A percentile compares a stretch with the other conserved stretches of the same genome.
These are phyloP conservation scores for Ophthalmolycus amberensis DNA, from an alignment of 2,113 vertebrate genomes.

Conservation along the genomic window DNA sequence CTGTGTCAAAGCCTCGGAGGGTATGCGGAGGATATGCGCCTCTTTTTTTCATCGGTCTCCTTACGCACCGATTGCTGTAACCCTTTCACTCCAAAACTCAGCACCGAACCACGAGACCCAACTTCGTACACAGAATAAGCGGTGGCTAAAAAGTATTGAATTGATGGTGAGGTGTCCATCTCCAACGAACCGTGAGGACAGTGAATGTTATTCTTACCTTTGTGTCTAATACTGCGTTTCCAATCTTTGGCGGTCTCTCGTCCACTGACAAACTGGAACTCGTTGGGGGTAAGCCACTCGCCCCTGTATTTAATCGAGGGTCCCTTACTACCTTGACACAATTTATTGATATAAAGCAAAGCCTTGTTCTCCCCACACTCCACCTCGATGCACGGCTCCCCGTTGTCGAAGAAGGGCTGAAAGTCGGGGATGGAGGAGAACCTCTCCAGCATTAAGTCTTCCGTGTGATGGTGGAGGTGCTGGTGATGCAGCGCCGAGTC, in stretches of 20 bases:
- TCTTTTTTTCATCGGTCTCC: constrained; percentile 66
- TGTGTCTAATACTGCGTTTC: constrained; percentile 98
- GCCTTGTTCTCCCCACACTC: constrained; percentile 98
- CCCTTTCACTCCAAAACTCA: constrained; percentile 79
- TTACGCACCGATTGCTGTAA: constrained; percentile 75
- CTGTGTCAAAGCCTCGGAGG: constrained; percentile 52
- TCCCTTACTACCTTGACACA: constrained; percentile 98
- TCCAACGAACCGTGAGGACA: background rate
- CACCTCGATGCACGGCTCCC: constrained; percentile 98
- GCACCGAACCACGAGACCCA: constrained; percentile 46
- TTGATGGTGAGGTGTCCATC: constrained; percentile 2
- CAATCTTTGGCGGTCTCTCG: constrained; percentile 98
- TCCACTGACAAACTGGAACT: constrained; percentile 99
- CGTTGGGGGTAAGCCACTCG: constrained; percentile 98
- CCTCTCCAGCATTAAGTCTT: constrained; percentile 93
- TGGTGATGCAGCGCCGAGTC: constrained; percentile 85
- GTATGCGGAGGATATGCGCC: constrained; percentile 56
- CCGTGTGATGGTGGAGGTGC: constrained; percentile 87
- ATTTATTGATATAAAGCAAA: constrained; percentile 95
- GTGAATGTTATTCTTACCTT: constrained; percentile 85
- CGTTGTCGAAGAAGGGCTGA: constrained; percentile 95
- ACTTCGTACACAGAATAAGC: constrained; percentile 41
- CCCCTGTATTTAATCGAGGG: constrained; percentile 97
- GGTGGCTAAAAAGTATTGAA: constrained; percentile 29
- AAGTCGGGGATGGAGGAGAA: constrained; percentile 94